Conservation (phyloP, 2,888 invertebrate genomes). For the Homarus gammarus region DNA sequence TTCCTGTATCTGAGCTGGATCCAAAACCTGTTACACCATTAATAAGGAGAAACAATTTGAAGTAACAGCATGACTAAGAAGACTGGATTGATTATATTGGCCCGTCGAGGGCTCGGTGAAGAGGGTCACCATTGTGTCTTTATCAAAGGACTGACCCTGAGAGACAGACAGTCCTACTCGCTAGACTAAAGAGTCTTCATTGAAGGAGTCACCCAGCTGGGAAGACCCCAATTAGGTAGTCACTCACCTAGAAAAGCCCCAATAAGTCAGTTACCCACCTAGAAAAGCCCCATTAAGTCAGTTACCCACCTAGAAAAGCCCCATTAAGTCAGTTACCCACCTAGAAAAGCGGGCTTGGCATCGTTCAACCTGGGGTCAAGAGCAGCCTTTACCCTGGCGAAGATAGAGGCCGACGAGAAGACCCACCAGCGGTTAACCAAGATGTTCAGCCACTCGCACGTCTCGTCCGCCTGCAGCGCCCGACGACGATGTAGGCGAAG, state of each 20-base stretch:
- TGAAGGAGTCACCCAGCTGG: neutral
- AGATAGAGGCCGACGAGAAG: conserved; percentile 80
- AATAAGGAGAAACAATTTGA: no score
- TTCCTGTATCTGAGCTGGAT: no score
- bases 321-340: conserved; percentile 78
- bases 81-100: no score
- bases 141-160: no score
- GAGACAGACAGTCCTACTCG: neutral
- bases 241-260: neutral
- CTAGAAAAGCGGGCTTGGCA: conserved; percentile 81
- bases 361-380: conserved; percentile 81
- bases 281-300: neutral
- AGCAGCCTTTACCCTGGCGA: conserved; percentile 80
- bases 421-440: conserved; percentile 82
- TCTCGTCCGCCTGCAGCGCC: conserved; percentile 81
- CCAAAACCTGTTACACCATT: no score
- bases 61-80: no score
- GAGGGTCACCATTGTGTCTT: no score
- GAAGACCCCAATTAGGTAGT: neutral
- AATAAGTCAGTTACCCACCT: neutral
- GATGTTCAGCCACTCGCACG: conserved; percentile 82
- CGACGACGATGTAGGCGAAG: conserved; percentile 80
- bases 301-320: neutral
- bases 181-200: neutral
- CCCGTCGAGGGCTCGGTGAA: no score